Conservation (phyloP, 2,113 vertebrate species). For the Anolis sagrei region DNA sequence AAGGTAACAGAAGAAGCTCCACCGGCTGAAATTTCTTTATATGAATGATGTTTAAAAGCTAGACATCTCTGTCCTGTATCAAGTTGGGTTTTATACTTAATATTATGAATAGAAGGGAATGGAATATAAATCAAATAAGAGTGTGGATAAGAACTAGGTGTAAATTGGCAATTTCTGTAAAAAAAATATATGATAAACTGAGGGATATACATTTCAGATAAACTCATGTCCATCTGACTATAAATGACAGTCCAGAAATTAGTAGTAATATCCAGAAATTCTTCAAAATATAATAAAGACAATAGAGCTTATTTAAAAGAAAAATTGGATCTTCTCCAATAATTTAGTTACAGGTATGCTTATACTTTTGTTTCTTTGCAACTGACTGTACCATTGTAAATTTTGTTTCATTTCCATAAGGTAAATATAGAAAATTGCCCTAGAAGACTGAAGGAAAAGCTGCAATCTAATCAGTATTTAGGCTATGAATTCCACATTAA, state of each 20-base stretch:
- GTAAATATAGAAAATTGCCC: slow-evolving; percentile 1
- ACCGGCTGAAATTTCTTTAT: no score
- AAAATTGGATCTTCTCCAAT: neutral
- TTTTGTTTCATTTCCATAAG: slow-evolving; percentile 43
- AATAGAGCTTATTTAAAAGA: neutral
- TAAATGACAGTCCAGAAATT: neutral
- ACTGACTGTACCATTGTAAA: neutral
- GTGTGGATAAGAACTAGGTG: neutral
- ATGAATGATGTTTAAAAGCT: neutral
- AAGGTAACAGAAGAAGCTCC: neutral
- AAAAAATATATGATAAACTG: neutral
- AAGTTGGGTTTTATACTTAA: neutral
- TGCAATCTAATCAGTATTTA: slow-evolving; percentile 57
- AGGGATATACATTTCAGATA: neutral
- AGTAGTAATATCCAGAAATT: neutral
- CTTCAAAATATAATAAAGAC: neutral
- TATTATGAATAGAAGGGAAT: neutral
- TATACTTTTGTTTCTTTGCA: neutral
- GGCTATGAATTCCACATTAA: slow-evolving; percentile 47
- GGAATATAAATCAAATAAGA: neutral
- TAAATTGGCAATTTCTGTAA: neutral
- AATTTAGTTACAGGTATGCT: neutral
- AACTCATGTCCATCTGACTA: neutral
- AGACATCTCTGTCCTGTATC: neutral
- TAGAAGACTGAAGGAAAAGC: slow-evolving; percentile 29